phyloP scores from a whole-genome alignment of 2,888 invertebrate genomes.

The Polymixis flavicincta region DNA sequence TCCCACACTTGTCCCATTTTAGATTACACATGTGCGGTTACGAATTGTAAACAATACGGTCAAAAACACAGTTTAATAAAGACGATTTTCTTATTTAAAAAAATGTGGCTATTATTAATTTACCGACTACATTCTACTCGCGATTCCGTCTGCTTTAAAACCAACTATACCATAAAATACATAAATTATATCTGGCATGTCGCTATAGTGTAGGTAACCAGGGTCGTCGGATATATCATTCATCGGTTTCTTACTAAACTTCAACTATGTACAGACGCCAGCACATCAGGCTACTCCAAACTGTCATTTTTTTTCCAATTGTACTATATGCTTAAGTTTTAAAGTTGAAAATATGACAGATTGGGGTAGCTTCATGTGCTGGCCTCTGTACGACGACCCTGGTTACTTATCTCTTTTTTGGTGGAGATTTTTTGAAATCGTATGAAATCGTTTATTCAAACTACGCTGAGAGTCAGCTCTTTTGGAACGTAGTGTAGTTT shows the following conservation, averaged over 20 bases:
- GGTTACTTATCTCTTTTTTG: too few relatives aligned
- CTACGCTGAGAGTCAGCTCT: too few relatives aligned
- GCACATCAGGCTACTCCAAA: too few relatives aligned
- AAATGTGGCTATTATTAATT: slow-evolving; percentile 8
- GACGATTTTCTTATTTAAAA: not conserved
- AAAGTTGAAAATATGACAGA: too few relatives aligned
- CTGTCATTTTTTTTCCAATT: too few relatives aligned
- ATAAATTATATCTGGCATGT: not conserved
- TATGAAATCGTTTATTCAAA: not conserved
- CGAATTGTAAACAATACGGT: slow-evolving; percentile 72
- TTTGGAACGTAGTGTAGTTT: too few relatives aligned
- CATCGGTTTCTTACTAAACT: too few relatives aligned
- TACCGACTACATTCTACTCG: not conserved
- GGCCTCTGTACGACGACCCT: too few relatives aligned
- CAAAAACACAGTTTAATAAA: slow-evolving; percentile 7
- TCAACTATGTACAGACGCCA: too few relatives aligned
- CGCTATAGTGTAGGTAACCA: not conserved
- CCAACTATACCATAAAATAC: not conserved
- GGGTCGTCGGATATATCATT: too few relatives aligned
- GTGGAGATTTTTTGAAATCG: not conserved
- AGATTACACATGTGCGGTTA: slow-evolving; percentile 80
- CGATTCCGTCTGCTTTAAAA: not conserved
- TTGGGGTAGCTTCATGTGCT: too few relatives aligned
- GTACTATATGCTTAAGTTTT: too few relatives aligned
- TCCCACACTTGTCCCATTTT: slow-evolving; percentile 88